Conservation (phyloP, 2,888 invertebrate species). For the Leistus spinibarbis region DNA sequence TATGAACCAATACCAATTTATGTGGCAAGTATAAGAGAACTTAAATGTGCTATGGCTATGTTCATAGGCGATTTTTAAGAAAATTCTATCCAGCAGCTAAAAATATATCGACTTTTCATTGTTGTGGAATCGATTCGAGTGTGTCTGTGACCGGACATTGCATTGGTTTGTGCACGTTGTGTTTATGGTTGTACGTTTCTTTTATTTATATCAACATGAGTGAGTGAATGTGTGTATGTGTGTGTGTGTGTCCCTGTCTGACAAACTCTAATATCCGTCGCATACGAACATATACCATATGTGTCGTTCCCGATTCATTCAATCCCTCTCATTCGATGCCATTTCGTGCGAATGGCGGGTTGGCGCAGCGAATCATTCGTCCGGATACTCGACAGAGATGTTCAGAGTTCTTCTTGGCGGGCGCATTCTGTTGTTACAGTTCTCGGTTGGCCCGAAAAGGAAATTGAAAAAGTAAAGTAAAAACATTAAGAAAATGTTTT, state of each 20-base stretch:
- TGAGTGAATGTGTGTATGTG: neutral
- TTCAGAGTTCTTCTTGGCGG: neutral
- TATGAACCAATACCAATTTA: too few species aligned
- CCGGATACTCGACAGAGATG: slow-evolving; percentile 18
- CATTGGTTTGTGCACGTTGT: neutral
- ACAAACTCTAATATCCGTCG: neutral
- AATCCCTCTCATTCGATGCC: neutral
- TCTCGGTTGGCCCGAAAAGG: slow-evolving; percentile 8
- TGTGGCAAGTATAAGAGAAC: too few species aligned
- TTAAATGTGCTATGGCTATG: too few species aligned
- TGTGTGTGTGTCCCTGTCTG: neutral
- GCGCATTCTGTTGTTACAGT: neutral
- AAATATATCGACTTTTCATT: slow-evolving; percentile 3
- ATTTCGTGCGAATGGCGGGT: slow-evolving; percentile 20
- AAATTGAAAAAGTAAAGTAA: slow-evolving; percentile 36
- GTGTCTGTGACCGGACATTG: neutral
- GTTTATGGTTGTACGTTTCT: neutral
- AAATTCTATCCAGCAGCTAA: neutral
- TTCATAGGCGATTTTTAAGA: too few species aligned
- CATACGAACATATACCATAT: slow-evolving; percentile 1
- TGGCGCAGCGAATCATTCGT: slow-evolving; percentile 17
- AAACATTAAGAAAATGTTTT: slow-evolving; percentile 34
- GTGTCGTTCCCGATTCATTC: slow-evolving; percentile 7
- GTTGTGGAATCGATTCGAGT: slow-evolving; percentile 4
- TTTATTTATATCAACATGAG: neutral